Evolutionary conservation across 2,797 vertebrate genomes (phyloP), one percentile per base, ranked within the genome.

Genomic region (Nannoperca obscura): DNA sequence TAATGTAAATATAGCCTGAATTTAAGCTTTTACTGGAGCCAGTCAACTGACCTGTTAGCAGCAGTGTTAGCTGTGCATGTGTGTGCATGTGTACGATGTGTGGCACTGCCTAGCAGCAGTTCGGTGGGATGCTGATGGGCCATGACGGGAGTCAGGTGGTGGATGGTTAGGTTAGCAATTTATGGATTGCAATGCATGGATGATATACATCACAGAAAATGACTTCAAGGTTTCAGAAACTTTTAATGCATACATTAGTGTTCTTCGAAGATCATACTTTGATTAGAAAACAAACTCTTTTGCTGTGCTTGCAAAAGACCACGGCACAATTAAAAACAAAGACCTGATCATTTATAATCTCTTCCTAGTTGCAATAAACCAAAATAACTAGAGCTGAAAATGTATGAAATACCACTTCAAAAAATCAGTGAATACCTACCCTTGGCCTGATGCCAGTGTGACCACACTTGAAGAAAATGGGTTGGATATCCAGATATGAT

Each of bases 1-100:
- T 9, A 32, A 15, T 74, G 40, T 12, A 78, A 44, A 73, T 73
- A 47, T 46, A 47, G 71, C n/a, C 36, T 69, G 20, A 70, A 76
- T 30, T 19, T 3, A 73, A 42, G 20, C 22, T 71, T 60, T 74
- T 57, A 54, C 3, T 13, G 27, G 4, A 67, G 27, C 24, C 19
- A 54, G n/a, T 47, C 12, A 4, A 1, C 47, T 74, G 47, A 13
- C 34, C 19, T 19, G 27, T 70, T n/a, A 66, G 13, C 10, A 40
- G 6, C 53, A 34, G 17, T 44, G 19, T 75, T 49, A 50, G 15
- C 27, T 17, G 12, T 66, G 17, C 46, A 30, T 38, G 36, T 38
- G 8, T 62, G 10, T 19, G 14, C 11, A 24, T 54, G 30, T 53
- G n/a, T 36, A 49, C 22, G 50, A 8, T 17, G 19, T 46, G 13